Base-by-base conservation (phyloP, 1,140 invertebrate species). In the Theocolax elegans region DNA sequence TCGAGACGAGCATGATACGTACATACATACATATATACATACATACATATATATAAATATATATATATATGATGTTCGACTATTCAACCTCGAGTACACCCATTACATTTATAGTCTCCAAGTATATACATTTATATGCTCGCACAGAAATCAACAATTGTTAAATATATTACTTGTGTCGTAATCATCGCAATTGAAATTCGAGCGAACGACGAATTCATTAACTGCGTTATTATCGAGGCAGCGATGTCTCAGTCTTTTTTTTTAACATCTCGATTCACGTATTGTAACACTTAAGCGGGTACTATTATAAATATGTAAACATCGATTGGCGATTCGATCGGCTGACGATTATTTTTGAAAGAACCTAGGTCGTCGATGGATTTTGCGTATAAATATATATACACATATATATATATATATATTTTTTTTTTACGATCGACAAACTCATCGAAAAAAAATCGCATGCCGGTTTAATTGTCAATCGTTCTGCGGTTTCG, bases 401-500 rank as follows among this genome's bases (percentile, higher is more conserved):
- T n/a, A n/a, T n/a, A n/a, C n/a, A n/a, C n/a, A n/a, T n/a, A n/a
- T n/a, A n/a, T n/a, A n/a, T n/a, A n/a, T n/a, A n/a, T n/a, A n/a
- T n/a, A n/a, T n/a, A n/a, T n/a, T n/a, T n/a, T n/a, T n/a, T n/a
- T n/a, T n/a, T n/a, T n/a, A n/a, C n/a, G n/a, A n/a, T n/a, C n/a
- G n/a, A n/a, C n/a, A n/a, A n/a, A n/a, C n/a, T n/a, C n/a, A n/a
- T n/a, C n/a, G n/a, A n/a, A n/a, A n/a, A n/a, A n/a, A n/a, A n/a
- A n/a, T n/a, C n/a, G n/a, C n/a, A n/a, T n/a, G n/a, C n/a, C n/a
- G n/a, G n/a, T n/a, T n/a, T n/a, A n/a, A n/a, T 60, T 51, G 2
- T 49, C 54, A 70, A 42, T 63, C 48, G 29, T 58, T 76, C 25
- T 77, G 78, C 60, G 75, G 74, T 74, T 71, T 73, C n/a, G 76